Conservation (phyloP, 1,140 invertebrate species). For the Ostrea edulis region DNA sequence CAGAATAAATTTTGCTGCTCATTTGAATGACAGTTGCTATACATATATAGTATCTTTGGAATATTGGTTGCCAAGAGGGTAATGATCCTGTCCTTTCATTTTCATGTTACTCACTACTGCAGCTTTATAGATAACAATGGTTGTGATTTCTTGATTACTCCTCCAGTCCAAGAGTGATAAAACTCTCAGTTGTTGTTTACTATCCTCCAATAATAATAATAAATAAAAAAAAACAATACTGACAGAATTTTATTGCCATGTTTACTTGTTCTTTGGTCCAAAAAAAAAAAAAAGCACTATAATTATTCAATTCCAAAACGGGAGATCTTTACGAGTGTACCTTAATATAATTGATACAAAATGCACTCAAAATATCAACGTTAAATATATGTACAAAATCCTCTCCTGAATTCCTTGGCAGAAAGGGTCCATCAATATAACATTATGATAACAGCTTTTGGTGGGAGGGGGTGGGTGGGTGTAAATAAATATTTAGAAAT, state of each 20-base stretch:
- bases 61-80: too few species aligned
- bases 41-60: too few species aligned
- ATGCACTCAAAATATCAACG: not conserved
- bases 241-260: not conserved
- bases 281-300: conserved; percentile 34
- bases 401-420: not conserved
- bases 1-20: too few species aligned
- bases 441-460: not conserved
- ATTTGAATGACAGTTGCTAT: too few species aligned
- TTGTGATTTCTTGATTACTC: too few species aligned
- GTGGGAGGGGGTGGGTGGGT: not conserved
- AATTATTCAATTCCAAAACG: not conserved
- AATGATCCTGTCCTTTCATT: too few species aligned
- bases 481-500: too few species aligned
- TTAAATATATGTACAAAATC: not conserved
- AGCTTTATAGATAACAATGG: too few species aligned
- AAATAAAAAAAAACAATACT: not conserved
- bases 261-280: conserved; percentile 33
- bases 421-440: not conserved
- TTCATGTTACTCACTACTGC: too few species aligned
- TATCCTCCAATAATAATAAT: too few species aligned
- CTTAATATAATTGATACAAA: not conserved
- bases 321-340: not conserved
- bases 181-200: too few species aligned
- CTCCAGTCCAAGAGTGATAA: too few species aligned